Conservation (phyloP, 2,797 vertebrate genomes). For the Sebastolobus alascanus region DNA sequence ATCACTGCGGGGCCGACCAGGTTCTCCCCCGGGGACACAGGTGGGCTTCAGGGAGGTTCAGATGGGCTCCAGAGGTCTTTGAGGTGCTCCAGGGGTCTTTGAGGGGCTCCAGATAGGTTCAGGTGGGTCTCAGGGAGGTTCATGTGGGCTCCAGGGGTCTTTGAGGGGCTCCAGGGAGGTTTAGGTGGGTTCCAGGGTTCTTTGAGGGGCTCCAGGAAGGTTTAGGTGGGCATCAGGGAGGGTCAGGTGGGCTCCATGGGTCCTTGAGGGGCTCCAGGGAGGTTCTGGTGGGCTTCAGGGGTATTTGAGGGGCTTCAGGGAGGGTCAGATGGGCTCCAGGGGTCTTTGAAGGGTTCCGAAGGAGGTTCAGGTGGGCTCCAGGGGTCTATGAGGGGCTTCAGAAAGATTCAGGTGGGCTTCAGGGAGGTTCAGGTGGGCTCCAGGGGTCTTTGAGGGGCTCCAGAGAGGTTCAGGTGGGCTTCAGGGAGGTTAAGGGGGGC, state of each 20-base stretch:
- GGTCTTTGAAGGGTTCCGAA: too few relatives aligned
- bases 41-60: neutral
- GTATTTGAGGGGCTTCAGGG: neutral
- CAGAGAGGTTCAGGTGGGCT: neutral
- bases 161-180: too few relatives aligned
- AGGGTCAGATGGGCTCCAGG: neutral
- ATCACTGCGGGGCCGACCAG: too few relatives aligned
- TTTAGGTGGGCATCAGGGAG: neutral
- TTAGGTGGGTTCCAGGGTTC: neutral
- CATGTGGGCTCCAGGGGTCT: too few relatives aligned
- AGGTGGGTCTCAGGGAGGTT: neutral
- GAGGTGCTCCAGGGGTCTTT: neutral
- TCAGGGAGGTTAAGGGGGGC: too few relatives aligned
- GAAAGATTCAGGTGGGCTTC: neutral
- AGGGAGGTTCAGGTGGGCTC: too few relatives aligned
- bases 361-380: too few relatives aligned
- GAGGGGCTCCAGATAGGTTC: too few relatives aligned
- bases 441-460: neutral
- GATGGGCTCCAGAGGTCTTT: neutral
- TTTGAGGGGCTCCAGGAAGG: neutral
- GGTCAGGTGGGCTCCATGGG: too few relatives aligned
- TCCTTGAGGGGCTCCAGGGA: too few relatives aligned
- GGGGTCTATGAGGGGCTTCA: too few relatives aligned
- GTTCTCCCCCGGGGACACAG: too few relatives aligned
- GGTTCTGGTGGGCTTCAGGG: neutral